Evolutionary conservation across 2,888 invertebrate genomes (phyloP).

Genomic region (Conistra vaccinii): DNA sequence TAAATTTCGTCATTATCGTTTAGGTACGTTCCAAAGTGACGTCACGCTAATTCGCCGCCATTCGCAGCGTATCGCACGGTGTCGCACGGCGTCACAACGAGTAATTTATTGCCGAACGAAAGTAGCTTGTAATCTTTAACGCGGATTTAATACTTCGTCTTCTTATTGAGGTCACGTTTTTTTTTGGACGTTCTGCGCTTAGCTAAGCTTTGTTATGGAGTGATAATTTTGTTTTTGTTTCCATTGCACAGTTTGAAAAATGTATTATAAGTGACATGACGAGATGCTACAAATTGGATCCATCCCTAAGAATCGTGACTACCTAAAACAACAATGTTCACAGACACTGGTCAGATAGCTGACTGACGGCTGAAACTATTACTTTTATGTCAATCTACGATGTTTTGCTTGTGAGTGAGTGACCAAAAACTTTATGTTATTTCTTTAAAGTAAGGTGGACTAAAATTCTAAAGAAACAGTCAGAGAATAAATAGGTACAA

Average conservation of each 20-base stretch:
- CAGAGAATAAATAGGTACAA: background rate
- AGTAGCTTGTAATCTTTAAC: slow-evolving; percentile 63
- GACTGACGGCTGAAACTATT: background rate
- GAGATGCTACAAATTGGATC: background rate
- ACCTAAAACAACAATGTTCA: background rate
- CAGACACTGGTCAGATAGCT: background rate
- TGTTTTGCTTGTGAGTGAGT: background rate
- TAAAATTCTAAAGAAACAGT: background rate
- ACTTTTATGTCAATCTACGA: background rate
- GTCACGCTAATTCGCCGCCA: slow-evolving; percentile 60
- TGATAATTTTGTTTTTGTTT: slow-evolving; percentile 19
- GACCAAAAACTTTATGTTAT: background rate
- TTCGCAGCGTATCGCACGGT: slow-evolving; percentile 53
- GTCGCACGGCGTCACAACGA: slow-evolving; percentile 38
- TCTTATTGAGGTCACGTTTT: slow-evolving; percentile 54
- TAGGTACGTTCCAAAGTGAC: slow-evolving; percentile 54
- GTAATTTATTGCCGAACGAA: slow-evolving; percentile 53
- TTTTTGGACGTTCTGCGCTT: slow-evolving; percentile 33
- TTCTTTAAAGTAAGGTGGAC: background rate
- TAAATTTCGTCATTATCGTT: slow-evolving; percentile 58
- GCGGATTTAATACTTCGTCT: slow-evolving; percentile 61
- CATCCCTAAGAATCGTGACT: background rate
- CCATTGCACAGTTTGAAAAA: background rate
- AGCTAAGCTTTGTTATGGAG: slow-evolving; percentile 10
- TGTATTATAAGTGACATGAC: background rate